phyloP scores from a whole-genome alignment of 2,797 vertebrate genomes.

The Picus viridis region DNA sequence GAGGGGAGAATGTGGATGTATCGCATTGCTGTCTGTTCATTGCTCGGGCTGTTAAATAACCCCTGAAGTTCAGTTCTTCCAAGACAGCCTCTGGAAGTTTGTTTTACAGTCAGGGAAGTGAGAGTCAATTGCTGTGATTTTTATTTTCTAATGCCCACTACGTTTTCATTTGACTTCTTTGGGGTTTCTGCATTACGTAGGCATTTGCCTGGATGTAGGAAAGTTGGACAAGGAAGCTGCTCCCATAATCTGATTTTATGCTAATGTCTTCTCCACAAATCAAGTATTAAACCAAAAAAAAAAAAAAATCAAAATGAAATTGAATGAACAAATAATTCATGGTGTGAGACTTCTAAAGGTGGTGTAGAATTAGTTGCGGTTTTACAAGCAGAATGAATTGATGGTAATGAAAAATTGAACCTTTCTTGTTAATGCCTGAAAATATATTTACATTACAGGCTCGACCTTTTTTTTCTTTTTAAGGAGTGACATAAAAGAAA shows the following conservation, averaged over 20 bases:
- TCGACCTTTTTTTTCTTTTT: not conserved
- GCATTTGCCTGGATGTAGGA: not conserved
- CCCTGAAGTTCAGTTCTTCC: not conserved
- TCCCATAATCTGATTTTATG: not conserved
- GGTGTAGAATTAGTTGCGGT: not conserved
- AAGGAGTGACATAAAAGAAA: not conserved
- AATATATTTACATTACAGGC: not conserved
- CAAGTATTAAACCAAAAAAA: not conserved
- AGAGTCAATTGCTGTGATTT: not conserved
- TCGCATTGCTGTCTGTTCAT: not conserved
- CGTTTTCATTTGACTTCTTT: not conserved
- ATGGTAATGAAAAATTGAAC: not conserved
- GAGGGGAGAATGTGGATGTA: not conserved
- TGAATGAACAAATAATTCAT: slow-evolving; percentile 12
- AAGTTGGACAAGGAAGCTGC: not conserved
- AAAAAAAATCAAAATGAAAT: not conserved
- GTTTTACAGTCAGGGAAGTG: not conserved
- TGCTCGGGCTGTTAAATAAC: not conserved
- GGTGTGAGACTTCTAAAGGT: not conserved
- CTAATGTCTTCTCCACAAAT: not conserved
- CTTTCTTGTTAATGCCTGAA: not conserved
- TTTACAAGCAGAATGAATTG: not conserved
- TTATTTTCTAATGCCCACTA: not conserved
- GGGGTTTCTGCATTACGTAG: not conserved
- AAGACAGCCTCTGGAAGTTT: not conserved